Evolutionary conservation across 2,888 invertebrate species (phyloP), one percentile per base, ranked within the genome.

Genomic region (Busseola fusca): DNA sequence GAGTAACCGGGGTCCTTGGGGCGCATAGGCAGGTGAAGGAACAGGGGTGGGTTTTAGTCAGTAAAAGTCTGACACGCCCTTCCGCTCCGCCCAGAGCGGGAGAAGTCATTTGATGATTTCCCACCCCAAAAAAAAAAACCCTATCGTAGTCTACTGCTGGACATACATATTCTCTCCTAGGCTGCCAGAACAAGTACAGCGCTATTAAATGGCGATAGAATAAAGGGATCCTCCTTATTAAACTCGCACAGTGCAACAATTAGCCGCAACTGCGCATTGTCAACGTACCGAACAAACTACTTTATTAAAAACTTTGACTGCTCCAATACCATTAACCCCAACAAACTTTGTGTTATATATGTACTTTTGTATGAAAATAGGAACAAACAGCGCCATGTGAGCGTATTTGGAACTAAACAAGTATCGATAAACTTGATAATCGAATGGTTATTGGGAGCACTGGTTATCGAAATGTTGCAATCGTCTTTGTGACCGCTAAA

Each of bases 401-500:
- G 18, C 14, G 34, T n/a, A 42, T 73, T 50, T 3, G 34, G 7
- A 73, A 73, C 72, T 50, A 50, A 72, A 50, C 50, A 16, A 58
- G 42, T 50, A 57, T 57, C 14, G 50, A 52, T 42, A 73, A 73
- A 65, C 57, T 65, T 30, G 30, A 7, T 27, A 72, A 65, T 65
- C 34, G 57, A 50, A 72, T n/a, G n/a, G n/a, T 9, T 48, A 40
- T 68, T 57, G 27, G 21, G 56, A 52, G 12, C n/a, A 40, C n/a
- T 40, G 27, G 45, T 21, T 40, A 40, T 18, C 14, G 34, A 16
- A 69, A 59, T 37, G 25, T 18, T 25, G 5, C 10, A 27, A 21
- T 14, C 14, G 14, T 42, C 12, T 60, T 42, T 27, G 12, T 16
- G 18, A 1, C 7, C 7, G 27, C 3, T 27, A 42, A 42, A 21